Percentiles rank a stretch among this genome's conserved stretches.
These are phyloP conservation scores for Oscheius sp. DNA, from an alignment of 2,888 invertebrate genomes.

Conservation along the genomic window DNA sequence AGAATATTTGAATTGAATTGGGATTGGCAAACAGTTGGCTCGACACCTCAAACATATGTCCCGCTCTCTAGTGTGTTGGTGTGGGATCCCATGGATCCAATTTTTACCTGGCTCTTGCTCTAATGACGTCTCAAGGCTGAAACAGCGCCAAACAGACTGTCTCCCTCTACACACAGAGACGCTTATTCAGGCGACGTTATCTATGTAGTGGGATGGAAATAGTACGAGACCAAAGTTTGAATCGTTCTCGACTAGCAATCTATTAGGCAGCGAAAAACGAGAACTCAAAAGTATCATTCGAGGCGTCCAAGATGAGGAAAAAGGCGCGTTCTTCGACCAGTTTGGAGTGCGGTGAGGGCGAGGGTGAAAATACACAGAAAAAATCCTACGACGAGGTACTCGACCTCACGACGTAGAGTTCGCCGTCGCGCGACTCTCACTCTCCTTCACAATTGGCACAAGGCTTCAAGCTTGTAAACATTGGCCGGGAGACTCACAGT, in stretches of 20 bases:
- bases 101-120: constrained; percentile 8
- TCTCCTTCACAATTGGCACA: too few species aligned
- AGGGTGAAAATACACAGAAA: background rate
- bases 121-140: constrained; percentile 31
- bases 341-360: background rate
- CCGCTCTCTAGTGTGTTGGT: too few species aligned
- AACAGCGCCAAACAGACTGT: too few species aligned
- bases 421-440: too few species aligned
- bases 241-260: background rate
- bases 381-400: background rate
- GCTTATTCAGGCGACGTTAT: constrained; percentile 9
- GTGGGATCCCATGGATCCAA: background rate
- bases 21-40: constrained; percentile 11
- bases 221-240: constrained; percentile 13
- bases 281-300: background rate
- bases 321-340: background rate
- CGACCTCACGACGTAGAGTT: background rate
- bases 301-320: background rate
- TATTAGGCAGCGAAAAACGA: background rate
- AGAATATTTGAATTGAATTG: background rate
- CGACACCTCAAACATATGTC: background rate
- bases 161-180: constrained; percentile 15
- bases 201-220: constrained; percentile 9
- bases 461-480: too few species aligned
- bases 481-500: too few species aligned